Evolutionary conservation across 2,797 vertebrate genomes (phyloP).

Genomic region (Pangasius djambal): DNA sequence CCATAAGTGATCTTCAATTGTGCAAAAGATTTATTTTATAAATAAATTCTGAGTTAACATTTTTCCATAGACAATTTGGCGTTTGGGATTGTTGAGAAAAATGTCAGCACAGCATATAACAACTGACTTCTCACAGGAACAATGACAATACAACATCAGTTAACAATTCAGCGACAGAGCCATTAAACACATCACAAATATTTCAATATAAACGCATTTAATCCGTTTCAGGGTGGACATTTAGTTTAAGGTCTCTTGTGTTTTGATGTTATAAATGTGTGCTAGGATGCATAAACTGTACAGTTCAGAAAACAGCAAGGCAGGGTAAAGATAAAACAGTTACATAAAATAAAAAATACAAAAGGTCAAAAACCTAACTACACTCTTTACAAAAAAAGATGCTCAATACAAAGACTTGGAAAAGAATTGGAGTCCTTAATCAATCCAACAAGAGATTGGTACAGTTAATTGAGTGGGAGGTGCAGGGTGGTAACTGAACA

Average conservation of each 20-base stretch:
- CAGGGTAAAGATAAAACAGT: not conserved
- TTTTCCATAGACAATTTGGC: too few species aligned
- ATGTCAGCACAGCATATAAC: not conserved
- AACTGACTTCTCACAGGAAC: not conserved
- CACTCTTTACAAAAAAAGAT: not conserved
- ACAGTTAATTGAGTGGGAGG: not conserved
- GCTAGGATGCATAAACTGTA: too few species aligned
- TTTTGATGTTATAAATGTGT: not conserved
- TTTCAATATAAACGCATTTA: not conserved
- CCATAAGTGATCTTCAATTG: not conserved
- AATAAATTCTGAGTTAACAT: too few species aligned
- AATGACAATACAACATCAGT: not conserved
- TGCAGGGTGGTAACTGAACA: not conserved
- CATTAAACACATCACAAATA: not conserved
- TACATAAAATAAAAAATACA: not conserved
- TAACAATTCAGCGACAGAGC: not conserved
- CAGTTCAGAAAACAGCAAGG: too few species aligned
- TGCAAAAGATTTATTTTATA: too few species aligned
- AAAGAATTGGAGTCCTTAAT: not conserved
- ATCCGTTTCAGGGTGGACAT: not conserved
- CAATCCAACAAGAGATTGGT: not conserved
- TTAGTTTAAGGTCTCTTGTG: not conserved
- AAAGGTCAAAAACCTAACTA: not conserved
- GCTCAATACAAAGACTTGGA: not conserved
- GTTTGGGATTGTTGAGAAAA: too few species aligned